These are phyloP conservation scores for Geodia barretti DNA, from an alignment of 37 sponge, comb jelly and placozoan genomes.

Conservation along the genomic window DNA sequence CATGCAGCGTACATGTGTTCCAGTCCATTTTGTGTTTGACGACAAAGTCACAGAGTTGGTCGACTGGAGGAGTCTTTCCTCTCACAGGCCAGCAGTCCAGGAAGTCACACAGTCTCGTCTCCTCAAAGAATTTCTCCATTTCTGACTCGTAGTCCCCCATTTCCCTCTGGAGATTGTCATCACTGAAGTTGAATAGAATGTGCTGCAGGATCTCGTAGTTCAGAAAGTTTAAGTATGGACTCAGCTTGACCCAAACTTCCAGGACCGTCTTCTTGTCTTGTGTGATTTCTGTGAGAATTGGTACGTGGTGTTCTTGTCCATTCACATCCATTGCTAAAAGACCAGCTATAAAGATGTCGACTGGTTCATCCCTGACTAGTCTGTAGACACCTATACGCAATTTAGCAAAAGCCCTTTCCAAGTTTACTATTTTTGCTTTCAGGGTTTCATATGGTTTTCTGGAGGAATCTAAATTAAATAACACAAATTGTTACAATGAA, in stretches of 20 bases:
- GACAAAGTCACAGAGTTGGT: background rate
- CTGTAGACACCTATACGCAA: no score
- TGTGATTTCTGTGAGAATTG: no score
- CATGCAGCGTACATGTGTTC: background rate
- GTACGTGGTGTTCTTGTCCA: no score
- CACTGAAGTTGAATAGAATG: background rate
- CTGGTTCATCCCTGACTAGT: no score
- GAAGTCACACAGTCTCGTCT: conserved; percentile 3
- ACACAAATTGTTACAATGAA: no score
- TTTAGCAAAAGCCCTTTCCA: no score
- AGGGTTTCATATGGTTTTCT: background rate
- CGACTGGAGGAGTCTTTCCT: background rate
- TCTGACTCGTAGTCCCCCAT: background rate
- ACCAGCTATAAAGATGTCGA: no score
- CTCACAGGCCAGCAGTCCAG: background rate
- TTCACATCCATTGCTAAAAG: no score
- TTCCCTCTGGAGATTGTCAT: background rate
- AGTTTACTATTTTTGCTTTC: background rate
- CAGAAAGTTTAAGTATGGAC: background rate
- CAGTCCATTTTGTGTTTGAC: background rate
- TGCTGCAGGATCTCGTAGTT: background rate
- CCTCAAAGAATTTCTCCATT: background rate
- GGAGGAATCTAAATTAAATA: no score
- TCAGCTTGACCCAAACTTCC: background rate
- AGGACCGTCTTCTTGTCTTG: no score